Evolutionary conservation across 2,888 invertebrate species (phyloP).

Genomic region (Rhagonycha lutea): DNA sequence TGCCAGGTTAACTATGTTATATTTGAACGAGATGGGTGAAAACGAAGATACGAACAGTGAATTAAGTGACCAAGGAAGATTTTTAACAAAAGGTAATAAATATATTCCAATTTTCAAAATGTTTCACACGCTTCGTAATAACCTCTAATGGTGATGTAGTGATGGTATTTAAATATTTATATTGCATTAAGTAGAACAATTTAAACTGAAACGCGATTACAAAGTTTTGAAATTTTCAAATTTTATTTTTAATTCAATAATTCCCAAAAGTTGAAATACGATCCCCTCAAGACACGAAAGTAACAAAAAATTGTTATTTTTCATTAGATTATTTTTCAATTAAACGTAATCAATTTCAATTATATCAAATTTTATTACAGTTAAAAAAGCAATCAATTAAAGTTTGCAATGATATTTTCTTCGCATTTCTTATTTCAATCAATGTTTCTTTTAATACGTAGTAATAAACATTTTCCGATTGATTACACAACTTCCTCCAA

Average conservation of each 20-base stretch:
- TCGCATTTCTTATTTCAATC: neutral
- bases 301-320: neutral
- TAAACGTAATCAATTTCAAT: neutral
- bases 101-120: neutral
- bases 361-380: neutral
- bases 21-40: slow-evolving; percentile 59
- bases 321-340: neutral
- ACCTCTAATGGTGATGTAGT: neutral
- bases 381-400: neutral
- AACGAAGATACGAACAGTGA: slow-evolving; percentile 82
- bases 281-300: neutral
- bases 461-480: neutral
- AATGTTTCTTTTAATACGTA: neutral
- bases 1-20: slow-evolving; percentile 40
- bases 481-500: neutral
- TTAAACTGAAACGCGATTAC: neutral
- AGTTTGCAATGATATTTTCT: neutral
- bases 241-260: neutral
- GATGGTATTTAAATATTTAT: neutral
- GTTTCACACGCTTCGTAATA: neutral
- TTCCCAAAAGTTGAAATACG: neutral
- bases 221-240: neutral
- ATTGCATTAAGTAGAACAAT: neutral
- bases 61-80: slow-evolving; percentile 66
- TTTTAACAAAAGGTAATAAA: slow-evolving; percentile 70